Conservation (phyloP, 1,140 invertebrate genomes). For the Bombus affinis region DNA sequence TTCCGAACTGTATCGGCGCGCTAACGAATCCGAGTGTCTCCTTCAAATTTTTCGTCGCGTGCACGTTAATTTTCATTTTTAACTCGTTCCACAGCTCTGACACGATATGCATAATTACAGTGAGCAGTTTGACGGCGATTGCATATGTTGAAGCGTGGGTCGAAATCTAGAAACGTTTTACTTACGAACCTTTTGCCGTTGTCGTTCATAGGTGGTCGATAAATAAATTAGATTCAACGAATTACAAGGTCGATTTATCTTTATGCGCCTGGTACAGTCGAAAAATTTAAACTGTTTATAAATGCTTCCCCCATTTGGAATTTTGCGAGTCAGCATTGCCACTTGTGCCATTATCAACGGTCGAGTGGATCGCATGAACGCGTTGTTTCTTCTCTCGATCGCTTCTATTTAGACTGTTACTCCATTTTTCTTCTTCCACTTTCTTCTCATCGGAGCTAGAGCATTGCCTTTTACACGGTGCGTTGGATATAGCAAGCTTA, state of each 20-base stretch:
- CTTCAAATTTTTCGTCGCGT: neutral
- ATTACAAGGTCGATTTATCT: neutral
- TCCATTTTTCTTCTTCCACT: neutral
- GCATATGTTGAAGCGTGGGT: too few relatives aligned
- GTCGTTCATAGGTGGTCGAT: neutral
- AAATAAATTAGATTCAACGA: neutral
- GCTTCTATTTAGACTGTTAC: neutral
- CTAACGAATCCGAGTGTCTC: neutral
- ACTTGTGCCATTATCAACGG: neutral
- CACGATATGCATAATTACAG: too few relatives aligned
- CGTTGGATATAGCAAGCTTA: too few relatives aligned
- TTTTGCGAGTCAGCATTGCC: neutral
- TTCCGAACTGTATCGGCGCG: too few relatives aligned
- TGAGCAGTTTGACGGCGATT: too few relatives aligned
- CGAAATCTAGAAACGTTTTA: too few relatives aligned
- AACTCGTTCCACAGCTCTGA: neutral
- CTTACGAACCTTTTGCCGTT: too few relatives aligned
- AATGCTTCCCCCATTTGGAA: neutral
- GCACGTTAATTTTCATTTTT: neutral
- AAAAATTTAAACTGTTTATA: neutral
- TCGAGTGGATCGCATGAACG: neutral
- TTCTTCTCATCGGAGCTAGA: neutral
- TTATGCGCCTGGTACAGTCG: neutral
- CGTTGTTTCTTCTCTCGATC: neutral
- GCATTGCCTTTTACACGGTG: too few relatives aligned